Conservation (phyloP, 2,113 vertebrate genomes). For the Halcyon senegalensis region DNA sequence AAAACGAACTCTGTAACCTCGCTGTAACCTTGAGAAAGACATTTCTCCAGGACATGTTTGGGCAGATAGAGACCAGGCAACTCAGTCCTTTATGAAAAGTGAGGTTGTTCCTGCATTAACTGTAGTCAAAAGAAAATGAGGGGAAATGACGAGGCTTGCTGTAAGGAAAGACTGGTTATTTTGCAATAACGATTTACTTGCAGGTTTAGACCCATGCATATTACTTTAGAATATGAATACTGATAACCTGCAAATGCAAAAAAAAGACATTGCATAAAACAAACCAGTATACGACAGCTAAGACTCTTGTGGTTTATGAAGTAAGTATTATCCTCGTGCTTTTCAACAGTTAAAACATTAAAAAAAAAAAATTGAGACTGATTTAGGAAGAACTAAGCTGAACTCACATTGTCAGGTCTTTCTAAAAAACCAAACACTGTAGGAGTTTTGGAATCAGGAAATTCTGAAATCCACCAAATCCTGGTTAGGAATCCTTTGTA, state of each 20-base stretch:
- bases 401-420: background rate
- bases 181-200: background rate
- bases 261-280: background rate
- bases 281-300: background rate
- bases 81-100: background rate
- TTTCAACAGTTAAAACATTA: background rate
- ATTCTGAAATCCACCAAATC: background rate
- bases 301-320: background rate
- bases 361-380: background rate
- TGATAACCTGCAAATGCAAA: background rate
- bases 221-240: background rate
- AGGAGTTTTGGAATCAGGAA: background rate
- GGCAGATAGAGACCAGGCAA: background rate
- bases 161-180: background rate
- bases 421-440: background rate
- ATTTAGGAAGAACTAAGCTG: background rate
- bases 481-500: background rate
- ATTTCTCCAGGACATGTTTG: background rate
- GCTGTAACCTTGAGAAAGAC: background rate
- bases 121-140: background rate
- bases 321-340: background rate
- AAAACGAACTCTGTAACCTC: background rate
- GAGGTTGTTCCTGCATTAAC: background rate
- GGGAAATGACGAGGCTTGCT: background rate
- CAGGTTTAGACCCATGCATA: background rate